Percentiles rank a stretch among this genome's conserved stretches.
Evolutionary conservation across 1,140 invertebrate genomes (phyloP).

Genomic region (Drosophila micromelanica): DNA sequence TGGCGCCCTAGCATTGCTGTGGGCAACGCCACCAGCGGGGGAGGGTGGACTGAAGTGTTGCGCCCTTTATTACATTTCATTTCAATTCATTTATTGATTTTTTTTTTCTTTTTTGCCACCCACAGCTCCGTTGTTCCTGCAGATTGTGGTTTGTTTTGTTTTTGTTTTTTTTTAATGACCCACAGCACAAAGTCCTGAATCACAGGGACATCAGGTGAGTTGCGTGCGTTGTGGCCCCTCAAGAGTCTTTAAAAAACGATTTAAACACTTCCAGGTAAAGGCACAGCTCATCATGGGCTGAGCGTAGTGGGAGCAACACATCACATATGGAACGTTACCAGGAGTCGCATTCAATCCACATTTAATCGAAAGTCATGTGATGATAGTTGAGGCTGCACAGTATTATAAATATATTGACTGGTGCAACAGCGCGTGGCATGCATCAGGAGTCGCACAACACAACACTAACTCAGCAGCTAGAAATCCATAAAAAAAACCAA

Average conservation of each 20-base stretch:
- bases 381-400: conserved; percentile 12
- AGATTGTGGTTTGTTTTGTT: conserved; percentile 13
- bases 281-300: conserved; percentile 20
- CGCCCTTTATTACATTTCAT: conserved; percentile 24
- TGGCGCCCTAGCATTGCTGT: conserved; percentile 32
- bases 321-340: background rate
- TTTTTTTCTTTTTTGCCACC: conserved; percentile 36
- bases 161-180: conserved; percentile 2
- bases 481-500: background rate
- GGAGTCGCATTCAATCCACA: background rate
- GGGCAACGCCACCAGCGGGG: conserved; percentile 35
- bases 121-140: conserved; percentile 22
- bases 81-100: conserved; percentile 43
- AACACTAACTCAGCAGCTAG: background rate
- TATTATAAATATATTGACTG: conserved; percentile 5
- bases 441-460: background rate
- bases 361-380: conserved; percentile 6
- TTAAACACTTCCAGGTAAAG: conserved; percentile 12
- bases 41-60: conserved; percentile 38
- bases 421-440: background rate
- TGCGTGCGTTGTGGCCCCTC: conserved; percentile 5
- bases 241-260: conserved; percentile 3
- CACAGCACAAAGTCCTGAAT: conserved; percentile 13
- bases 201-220: conserved; percentile 30
- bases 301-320: background rate